Conservation (phyloP, 2,888 invertebrate species). For the Phyllotreta cruciferae region DNA sequence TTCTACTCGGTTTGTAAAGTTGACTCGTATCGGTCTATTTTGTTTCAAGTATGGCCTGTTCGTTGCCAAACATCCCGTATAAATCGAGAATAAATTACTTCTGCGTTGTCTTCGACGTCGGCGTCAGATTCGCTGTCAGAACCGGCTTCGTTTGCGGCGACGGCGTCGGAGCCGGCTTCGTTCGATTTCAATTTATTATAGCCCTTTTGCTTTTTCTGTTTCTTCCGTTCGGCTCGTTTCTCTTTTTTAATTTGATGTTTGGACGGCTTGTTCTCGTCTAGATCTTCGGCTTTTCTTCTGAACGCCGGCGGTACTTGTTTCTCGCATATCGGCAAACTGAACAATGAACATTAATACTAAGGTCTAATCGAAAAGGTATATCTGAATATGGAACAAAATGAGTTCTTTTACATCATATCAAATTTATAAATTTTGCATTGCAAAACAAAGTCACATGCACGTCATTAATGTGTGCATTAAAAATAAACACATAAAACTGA, state of each 20-base stretch:
- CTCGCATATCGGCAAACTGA: slow-evolving; percentile 84
- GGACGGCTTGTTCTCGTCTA: slow-evolving; percentile 65
- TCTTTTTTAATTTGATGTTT: slow-evolving; percentile 74
- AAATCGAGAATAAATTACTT: slow-evolving; percentile 55
- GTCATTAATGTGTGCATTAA: too few species aligned
- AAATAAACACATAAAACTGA: too few species aligned
- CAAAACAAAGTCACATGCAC: too few species aligned
- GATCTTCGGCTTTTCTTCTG: slow-evolving; percentile 57
- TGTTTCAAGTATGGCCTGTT: too few species aligned
- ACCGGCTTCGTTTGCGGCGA: slow-evolving; percentile 51
- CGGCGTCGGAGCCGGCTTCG: slow-evolving; percentile 14
- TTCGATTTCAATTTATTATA: slow-evolving; percentile 50
- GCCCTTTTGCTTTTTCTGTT: slow-evolving; percentile 62
- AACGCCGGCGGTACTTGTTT: slow-evolving; percentile 76
- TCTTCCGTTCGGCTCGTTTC: slow-evolving; percentile 65
- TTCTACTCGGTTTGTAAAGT: too few species aligned
- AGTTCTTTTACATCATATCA: too few species aligned
- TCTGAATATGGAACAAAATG: too few species aligned
- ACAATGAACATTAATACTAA: slow-evolving; percentile 19
- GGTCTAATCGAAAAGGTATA: neutral
- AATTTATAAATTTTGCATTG: too few species aligned
- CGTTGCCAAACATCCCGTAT: too few species aligned
- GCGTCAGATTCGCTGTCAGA: slow-evolving; percentile 79
- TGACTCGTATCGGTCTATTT: too few species aligned
- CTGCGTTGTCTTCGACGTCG: slow-evolving; percentile 80